Evolutionary conservation across 2,888 invertebrate species (phyloP), one percentile per base, ranked within the genome.

Genomic region (Erebia palarica): DNA sequence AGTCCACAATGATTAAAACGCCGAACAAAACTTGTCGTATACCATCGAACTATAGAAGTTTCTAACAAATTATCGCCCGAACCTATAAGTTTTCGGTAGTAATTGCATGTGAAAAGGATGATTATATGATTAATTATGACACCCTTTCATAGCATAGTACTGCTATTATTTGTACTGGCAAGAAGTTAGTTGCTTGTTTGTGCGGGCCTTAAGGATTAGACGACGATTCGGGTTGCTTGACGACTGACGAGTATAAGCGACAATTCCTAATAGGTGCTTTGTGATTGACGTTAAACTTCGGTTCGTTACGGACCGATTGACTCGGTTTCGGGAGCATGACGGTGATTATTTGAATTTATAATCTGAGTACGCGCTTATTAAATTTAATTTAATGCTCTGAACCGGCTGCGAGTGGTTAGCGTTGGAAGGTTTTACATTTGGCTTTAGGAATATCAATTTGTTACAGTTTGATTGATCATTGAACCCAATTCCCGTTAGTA

Each of bases 181-280:
- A 36, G 7, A 36, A 36, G 36, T 36, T 5, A 36, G 0, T 36
- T 36, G 36, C 5, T 64, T 27, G 57, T 66, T 69, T 61, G 59
- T 64, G 42, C 60, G 21, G 1, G 51, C 60, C 68, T 60, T 60
- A 16, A 75, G 83, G 86, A 83, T 86, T 86, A 86, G 80, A 75
- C 75, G 79, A 79, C 73, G 74, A 72, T 70, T 53, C 49, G 51
- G 68, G 69, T 65, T 68, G 68, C 53, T 51, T 69, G 71, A 67
- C 65, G 57, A 69, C 60, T 65, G 69, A 67, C 61, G 51, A 65
- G 51, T 75, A 67, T 71, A 75, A 73, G 83, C 79, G 89, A 90
- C 87, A 88, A 85, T 86, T 84, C 81, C 79, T 79, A 82, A 85
- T 86, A 80, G 79, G 80, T 79, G 74, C 75, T 75, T 49, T 65